Evolutionary conservation across 2,113 vertebrate genomes (phyloP).

Genomic region (Apus apus): DNA sequence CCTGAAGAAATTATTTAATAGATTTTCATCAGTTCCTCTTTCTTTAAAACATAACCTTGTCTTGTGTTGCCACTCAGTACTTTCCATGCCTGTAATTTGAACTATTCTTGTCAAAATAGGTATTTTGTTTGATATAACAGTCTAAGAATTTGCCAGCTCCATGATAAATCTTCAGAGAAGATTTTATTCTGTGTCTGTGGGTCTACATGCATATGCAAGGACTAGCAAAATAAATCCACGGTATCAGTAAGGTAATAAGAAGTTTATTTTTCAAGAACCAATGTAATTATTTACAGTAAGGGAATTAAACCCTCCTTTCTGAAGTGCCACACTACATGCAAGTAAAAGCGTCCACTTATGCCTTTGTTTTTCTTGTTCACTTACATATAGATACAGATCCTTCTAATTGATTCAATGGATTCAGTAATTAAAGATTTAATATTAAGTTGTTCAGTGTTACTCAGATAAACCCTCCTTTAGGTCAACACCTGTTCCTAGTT

Average conservation of each 20-base stretch:
- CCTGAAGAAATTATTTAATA: neutral
- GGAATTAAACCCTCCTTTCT: neutral
- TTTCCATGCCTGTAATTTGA: neutral
- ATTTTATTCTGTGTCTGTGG: neutral
- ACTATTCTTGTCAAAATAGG: neutral
- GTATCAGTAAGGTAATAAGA: neutral
- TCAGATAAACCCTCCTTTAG: neutral
- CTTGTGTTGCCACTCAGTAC: neutral
- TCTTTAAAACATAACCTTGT: neutral
- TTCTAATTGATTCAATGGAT: neutral
- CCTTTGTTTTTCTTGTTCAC: neutral
- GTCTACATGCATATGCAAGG: neutral
- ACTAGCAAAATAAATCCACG: neutral
- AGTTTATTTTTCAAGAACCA: neutral
- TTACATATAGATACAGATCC: neutral
- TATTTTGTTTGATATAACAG: neutral
- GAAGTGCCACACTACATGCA: neutral
- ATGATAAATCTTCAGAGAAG: neutral
- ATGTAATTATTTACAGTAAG: neutral
- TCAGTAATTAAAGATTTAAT: neutral
- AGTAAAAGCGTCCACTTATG: neutral
- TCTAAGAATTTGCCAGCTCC: neutral
- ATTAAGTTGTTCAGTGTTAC: neutral
- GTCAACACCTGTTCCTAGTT: neutral
- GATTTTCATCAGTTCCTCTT: neutral